A percentile compares a stretch with the other conserved stretches of the same genome.
Evolutionary conservation across 2,888 invertebrate species (phyloP).

Genomic region (Julus scandinavius): DNA sequence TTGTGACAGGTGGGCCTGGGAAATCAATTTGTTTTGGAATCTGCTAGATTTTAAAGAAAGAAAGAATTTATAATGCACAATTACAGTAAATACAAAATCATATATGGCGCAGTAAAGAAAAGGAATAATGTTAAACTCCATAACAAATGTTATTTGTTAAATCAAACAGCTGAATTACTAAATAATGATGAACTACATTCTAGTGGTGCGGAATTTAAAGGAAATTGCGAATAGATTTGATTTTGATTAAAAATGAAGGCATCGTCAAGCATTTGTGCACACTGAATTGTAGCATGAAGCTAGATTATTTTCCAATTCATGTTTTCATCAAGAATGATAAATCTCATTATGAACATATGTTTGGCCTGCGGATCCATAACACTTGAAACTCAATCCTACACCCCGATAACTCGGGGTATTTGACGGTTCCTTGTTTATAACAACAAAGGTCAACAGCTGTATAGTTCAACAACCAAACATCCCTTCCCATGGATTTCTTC

Average conservation of each 20-base stretch:
- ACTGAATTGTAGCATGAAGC: background rate
- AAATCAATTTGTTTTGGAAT: no score
- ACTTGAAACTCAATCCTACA: background rate
- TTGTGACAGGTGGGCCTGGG: no score
- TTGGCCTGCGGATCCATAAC: background rate
- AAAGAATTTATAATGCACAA: no score
- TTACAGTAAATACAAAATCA: background rate
- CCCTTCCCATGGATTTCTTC: background rate
- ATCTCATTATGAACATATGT: background rate
- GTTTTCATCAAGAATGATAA: background rate
- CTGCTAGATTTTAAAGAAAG: no score
- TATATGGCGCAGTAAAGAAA: background rate
- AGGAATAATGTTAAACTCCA: no score
- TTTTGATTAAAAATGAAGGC: background rate
- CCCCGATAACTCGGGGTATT: background rate
- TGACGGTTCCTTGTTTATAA: background rate
- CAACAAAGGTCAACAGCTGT: constrained; percentile 13
- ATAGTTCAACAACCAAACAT: background rate
- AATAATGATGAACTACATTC: background rate
- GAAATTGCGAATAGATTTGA: background rate
- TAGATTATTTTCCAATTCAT: background rate
- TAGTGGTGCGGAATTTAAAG: background rate
- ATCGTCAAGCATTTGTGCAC: background rate
- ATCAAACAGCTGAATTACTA: background rate
- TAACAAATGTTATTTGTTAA: no score